Percentiles rank a stretch among this genome's conserved stretches.
Evolutionary conservation across 2,888 invertebrate genomes (phyloP).

Genomic region (Balanococcus diminutus): DNA sequence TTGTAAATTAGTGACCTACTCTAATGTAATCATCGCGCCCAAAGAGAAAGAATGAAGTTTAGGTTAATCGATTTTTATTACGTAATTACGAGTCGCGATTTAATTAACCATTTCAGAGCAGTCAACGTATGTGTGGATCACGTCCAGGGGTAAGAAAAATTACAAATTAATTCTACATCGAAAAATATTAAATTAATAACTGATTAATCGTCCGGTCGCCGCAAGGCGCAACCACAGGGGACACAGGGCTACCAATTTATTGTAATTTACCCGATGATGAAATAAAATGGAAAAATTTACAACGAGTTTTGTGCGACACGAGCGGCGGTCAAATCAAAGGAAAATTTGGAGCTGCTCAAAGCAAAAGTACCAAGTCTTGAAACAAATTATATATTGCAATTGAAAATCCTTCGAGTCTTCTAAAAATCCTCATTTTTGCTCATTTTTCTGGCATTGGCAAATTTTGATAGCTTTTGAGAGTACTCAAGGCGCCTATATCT

Average conservation of each 20-base stretch:
- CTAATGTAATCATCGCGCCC: constrained; percentile 14
- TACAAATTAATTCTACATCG: constrained; percentile 8
- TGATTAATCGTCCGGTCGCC: not conserved
- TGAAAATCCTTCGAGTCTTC: no score
- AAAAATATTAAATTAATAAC: constrained; percentile 2
- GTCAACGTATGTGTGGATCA: not conserved
- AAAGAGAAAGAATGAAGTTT: not conserved
- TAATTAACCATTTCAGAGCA: not conserved
- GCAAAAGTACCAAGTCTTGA: no score
- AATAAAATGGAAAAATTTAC: not conserved
- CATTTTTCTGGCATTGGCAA: no score
- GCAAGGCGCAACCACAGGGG: not conserved
- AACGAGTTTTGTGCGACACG: not conserved
- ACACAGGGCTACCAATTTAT: not conserved
- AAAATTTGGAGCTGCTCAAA: no score
- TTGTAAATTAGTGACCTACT: constrained; percentile 38
- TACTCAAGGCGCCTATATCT: no score
- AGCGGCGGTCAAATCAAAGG: no score
- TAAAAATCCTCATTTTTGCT: no score
- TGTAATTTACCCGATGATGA: not conserved
- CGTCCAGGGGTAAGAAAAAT: not conserved
- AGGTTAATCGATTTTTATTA: constrained; percentile 28
- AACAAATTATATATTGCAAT: no score
- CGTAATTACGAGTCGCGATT: not conserved
- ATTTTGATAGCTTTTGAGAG: no score